Evolutionary conservation across 2,888 invertebrate genomes (phyloP), one percentile per base, ranked within the genome.

Genomic region (Anarsia innoxiella): DNA sequence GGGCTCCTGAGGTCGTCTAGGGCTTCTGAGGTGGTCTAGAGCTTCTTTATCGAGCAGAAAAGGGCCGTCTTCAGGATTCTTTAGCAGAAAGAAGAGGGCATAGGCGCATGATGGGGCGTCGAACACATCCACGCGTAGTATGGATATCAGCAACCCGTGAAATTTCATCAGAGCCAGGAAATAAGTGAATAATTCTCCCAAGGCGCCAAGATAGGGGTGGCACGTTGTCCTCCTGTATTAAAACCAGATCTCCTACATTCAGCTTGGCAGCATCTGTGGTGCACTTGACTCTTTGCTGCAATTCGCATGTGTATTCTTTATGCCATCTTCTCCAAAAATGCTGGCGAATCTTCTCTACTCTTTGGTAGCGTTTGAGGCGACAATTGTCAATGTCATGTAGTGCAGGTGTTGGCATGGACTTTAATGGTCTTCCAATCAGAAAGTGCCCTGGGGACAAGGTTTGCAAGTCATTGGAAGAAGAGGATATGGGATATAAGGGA

Each of bases 381-480:
- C 4, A 2, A 3, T 12, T n/a, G 2, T 2, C 13, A 9, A 3
- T 13, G 3, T 19, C 19, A 3, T 19, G 4, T 19, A 19, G 19
- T 3, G 2, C 2, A 8, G 28, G 13, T 2, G 28, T 9, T 6
- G 28, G 28, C 2, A 29, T 2, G 9, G 28, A 12, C 1, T 10
- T 29, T 2, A 29, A 8, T 8, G 28, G 28, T 12, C 28, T 10
- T 4, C 28, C 28, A 6, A 29, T 29, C 6, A 29, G 2, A 14
- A 29, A 29, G 12, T 29, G 28, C 10, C 28, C 28, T 12, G 28
- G 28, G 12, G 28, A 29, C 1, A 29, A n/a, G 12, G 28, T 9
- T 13, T 9, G 13, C 8, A 11, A 29, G 13, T 29, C 28, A 2
- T 12, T 29, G 8, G 28, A 14, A 13, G 10, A 2, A 11, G 28